These are phyloP conservation scores for Porites rus DNA, from an alignment of 92 coral and sea anemone species.

Conservation along the genomic window DNA sequence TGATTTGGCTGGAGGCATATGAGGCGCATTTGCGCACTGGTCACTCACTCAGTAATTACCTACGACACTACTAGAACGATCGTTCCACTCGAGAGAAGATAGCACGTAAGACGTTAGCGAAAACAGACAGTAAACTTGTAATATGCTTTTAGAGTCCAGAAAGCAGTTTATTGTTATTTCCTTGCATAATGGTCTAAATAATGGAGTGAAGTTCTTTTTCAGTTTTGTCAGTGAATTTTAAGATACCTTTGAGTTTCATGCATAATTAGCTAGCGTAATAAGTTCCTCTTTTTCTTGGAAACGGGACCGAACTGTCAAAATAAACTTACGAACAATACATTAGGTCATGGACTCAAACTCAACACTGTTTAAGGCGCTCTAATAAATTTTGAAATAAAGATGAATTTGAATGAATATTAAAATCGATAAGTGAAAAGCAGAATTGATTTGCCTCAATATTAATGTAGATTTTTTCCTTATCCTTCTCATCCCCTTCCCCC, in stretches of 20 bases:
- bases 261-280: no score
- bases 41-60: conserved; percentile 51
- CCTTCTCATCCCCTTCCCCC: no score
- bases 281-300: conserved; percentile 22
- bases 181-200: no score
- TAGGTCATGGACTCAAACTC: no score
- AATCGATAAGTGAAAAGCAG: no score
- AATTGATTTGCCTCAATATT: no score
- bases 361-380: no score
- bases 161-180: background rate
- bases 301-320: background rate
- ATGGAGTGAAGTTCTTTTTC: background rate
- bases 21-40: conserved; percentile 80
- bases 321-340: no score
- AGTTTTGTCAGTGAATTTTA: background rate
- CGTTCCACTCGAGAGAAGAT: conserved; percentile 5
- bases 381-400: no score
- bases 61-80: conserved; percentile 39
- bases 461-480: no score
- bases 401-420: no score
- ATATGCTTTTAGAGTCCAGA: background rate
- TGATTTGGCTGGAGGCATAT: conserved; percentile 88
- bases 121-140: background rate
- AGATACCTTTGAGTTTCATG: background rate
- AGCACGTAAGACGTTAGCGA: background rate